Conservation (phyloP, 2,113 vertebrate species). For the Callaeas wilsoni region DNA sequence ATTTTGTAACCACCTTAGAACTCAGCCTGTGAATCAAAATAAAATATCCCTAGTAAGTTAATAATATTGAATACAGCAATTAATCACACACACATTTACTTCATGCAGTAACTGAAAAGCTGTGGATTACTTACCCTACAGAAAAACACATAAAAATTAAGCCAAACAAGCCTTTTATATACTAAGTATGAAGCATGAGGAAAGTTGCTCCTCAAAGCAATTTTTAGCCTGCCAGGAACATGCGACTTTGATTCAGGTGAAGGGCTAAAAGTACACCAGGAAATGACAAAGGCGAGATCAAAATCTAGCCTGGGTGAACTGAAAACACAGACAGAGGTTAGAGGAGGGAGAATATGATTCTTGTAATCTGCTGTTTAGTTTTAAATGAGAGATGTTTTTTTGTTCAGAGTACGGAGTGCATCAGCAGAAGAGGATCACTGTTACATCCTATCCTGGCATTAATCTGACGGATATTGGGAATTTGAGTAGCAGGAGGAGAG, state of each 20-base stretch:
- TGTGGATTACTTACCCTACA: not conserved
- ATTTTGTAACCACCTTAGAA: not conserved
- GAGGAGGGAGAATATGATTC: not conserved
- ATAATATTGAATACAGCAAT: not conserved
- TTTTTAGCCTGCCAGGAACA: not conserved
- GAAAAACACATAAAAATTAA: not conserved
- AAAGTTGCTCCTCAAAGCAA: not conserved
- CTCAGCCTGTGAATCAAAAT: not conserved
- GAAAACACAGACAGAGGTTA: not conserved
- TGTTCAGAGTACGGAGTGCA: not conserved
- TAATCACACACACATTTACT: not conserved
- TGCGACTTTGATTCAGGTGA: slow-evolving; percentile 18
- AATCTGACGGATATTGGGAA: not conserved
- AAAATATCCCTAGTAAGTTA: not conserved
- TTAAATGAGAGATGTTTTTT: not conserved
- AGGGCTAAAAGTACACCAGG: not conserved
- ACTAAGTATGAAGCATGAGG: not conserved
- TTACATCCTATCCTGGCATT: not conserved
- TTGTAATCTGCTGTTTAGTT: not conserved
- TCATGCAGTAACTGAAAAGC: not conserved
- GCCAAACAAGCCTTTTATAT: not conserved
- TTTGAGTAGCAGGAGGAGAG: not conserved
- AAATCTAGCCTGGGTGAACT: not conserved
- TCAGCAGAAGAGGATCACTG: not conserved
- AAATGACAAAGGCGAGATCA: slow-evolving; percentile 21